These are phyloP conservation scores for Climacteris rufus DNA, from an alignment of 2,113 vertebrate genomes.

Conservation along the genomic window DNA sequence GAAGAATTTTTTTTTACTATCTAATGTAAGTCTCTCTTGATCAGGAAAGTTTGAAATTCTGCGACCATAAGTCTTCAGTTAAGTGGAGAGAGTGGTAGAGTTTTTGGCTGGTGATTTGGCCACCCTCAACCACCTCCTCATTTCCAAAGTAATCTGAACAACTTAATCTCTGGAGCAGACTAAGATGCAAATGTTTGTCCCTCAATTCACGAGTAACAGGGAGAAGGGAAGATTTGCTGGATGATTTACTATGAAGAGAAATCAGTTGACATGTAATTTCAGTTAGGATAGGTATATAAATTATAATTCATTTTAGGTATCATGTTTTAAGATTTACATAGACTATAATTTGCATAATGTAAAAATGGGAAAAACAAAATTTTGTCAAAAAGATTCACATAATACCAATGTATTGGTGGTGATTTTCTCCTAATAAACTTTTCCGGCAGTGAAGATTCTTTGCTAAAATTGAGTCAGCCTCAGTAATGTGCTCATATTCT, in stretches of 20 bases:
- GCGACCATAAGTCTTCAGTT: not conserved
- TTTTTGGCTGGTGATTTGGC: not conserved
- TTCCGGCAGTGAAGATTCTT: not conserved
- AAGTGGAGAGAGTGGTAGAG: not conserved
- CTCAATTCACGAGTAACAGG: not conserved
- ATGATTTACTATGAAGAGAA: not conserved
- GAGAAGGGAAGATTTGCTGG: not conserved
- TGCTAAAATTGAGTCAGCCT: not conserved
- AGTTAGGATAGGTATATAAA: not conserved
- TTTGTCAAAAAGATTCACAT: not conserved
- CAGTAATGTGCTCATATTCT: not conserved
- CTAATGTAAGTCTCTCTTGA: not conserved
- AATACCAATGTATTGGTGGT: not conserved
- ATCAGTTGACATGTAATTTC: not conserved
- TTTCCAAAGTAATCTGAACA: not conserved
- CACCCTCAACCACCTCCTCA: not conserved
- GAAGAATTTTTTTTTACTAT: not conserved
- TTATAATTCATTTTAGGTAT: not conserved
- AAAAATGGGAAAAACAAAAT: not conserved
- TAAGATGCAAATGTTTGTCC: not conserved
- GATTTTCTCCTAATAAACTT: not conserved
- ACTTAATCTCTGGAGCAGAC: not conserved
- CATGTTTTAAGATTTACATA: not conserved
- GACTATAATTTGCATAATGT: not conserved
- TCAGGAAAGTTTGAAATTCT: not conserved